Conservation (phyloP, 2,888 invertebrate species). For the Limnephilus marmoratus region DNA sequence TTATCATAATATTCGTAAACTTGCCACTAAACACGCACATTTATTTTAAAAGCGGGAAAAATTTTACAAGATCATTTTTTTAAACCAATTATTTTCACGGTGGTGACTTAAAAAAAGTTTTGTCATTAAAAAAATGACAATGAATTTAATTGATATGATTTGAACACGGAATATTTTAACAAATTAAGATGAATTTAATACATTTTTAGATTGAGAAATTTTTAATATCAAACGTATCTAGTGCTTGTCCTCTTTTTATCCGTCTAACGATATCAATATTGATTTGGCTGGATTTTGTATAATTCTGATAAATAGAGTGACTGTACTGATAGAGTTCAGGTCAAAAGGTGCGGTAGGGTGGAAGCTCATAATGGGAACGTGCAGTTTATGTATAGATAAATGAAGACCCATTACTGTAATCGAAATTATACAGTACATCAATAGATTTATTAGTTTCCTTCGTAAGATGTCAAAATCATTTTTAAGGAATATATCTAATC, state of each 20-base stretch:
- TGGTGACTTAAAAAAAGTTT: not conserved
- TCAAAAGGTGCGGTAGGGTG: not conserved
- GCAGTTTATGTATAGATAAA: not conserved
- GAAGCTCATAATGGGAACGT: not conserved
- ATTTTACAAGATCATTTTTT: too few relatives aligned
- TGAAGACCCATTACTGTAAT: not conserved
- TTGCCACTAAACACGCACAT: too few relatives aligned
- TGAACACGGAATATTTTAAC: not conserved
- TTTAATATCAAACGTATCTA: not conserved
- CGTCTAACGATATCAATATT: not conserved
- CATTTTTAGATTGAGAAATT: not conserved
- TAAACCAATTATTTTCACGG: constrained; percentile 34
- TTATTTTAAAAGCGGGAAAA: too few relatives aligned
- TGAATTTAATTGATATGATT: not conserved
- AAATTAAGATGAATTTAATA: not conserved
- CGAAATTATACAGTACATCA: not conserved
- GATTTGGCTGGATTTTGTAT: not conserved
- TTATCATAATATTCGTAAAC: too few relatives aligned
- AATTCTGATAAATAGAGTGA: not conserved
- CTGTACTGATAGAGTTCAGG: not conserved
- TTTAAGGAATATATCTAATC: too few relatives aligned
- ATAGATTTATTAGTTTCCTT: too few relatives aligned
- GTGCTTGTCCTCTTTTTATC: not conserved
- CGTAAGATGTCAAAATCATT: too few relatives aligned
- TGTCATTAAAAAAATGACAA: not conserved